Base-by-base conservation (phyloP, 2,113 vertebrate species). In the Cryptomyrus ogoouensis region DNA sequence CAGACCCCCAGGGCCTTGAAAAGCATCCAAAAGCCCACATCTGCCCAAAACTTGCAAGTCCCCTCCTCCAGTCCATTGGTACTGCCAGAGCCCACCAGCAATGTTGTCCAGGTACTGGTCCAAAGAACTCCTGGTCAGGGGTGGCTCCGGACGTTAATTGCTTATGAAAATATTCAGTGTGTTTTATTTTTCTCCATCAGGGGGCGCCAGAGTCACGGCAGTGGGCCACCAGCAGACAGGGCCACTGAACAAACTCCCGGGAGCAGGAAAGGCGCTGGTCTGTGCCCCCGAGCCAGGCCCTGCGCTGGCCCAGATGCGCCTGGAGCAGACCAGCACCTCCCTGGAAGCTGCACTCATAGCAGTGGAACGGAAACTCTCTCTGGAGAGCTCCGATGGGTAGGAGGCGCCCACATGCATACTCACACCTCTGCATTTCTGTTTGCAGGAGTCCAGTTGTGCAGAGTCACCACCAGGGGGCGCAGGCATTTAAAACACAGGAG, bases 311-410 rank as follows among this genome's bases (percentile, higher is more conserved):
- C 96, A 96, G 90, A 97, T 97, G 93, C 94, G 94, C 53, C 95
- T 98, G 94, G 98, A 98, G 44, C 96, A 97, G 91, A 98, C 97
- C 93, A 98, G 95, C 94, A 96, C 95, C 0, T 97, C 95, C 21
- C 94, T 98, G 92, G 96, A 94, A 1, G 95, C 96, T 0, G 94
- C 97, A 0, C 92, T 98, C 83, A 95, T 96, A 88, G 98, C 91
- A 0, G 97, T 97, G 0, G 97, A 98, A 93, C 96, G 95, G 77
- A 97, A 97, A 91, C 96, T 98, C 3, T 92, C 91, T 56, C 91
- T 91, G 91, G 95, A 96, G 24, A 90, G 95, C 83, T 12, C 85
- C 3, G 85, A 87, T 35, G 85, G 85, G 85, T 87, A 53, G 31
- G 85, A 39, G 50, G 27, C 85, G 8, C 27, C 5, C 50, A 4